phyloP scores from a whole-genome alignment of 1,140 invertebrate species.

The Mamestra configurata region DNA sequence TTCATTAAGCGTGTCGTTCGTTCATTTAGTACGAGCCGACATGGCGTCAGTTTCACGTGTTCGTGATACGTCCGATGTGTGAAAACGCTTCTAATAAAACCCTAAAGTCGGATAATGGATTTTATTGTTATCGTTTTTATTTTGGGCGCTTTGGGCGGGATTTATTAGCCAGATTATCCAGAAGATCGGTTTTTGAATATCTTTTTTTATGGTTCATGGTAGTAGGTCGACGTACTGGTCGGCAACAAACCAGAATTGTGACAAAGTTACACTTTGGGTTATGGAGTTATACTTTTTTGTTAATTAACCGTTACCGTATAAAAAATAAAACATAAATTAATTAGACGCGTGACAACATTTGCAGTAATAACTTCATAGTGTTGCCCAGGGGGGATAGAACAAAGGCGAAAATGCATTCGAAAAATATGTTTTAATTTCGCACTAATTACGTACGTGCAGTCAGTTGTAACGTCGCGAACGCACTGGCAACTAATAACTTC shows the following conservation, averaged over 20 bases:
- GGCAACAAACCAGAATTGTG: neutral
- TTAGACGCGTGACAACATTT: constrained; percentile 29
- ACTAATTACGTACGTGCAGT: constrained; percentile 46
- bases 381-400: constrained; percentile 17
- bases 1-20: constrained; percentile 78
- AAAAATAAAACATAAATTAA: constrained; percentile 6
- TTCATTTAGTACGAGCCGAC: constrained; percentile 52
- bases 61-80: constrained; percentile 36
- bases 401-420: constrained; percentile 12
- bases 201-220: neutral
- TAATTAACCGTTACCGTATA: neutral
- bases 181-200: neutral
- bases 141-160: constrained; percentile 10
- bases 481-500: constrained; percentile 70
- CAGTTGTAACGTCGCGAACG: constrained; percentile 24
- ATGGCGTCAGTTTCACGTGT: constrained; percentile 50
- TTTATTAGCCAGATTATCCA: neutral
- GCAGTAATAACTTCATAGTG: constrained; percentile 20
- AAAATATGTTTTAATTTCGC: constrained; percentile 50
- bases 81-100: constrained; percentile 45
- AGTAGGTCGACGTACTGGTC: no score
- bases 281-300: neutral
- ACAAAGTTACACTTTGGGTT: neutral
- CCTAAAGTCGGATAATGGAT: constrained; percentile 40
- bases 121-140: constrained; percentile 37